Evolutionary conservation across 2,113 vertebrate genomes (phyloP), one percentile per base, ranked within the genome.

Genomic region (Saccopteryx bilineata): DNA sequence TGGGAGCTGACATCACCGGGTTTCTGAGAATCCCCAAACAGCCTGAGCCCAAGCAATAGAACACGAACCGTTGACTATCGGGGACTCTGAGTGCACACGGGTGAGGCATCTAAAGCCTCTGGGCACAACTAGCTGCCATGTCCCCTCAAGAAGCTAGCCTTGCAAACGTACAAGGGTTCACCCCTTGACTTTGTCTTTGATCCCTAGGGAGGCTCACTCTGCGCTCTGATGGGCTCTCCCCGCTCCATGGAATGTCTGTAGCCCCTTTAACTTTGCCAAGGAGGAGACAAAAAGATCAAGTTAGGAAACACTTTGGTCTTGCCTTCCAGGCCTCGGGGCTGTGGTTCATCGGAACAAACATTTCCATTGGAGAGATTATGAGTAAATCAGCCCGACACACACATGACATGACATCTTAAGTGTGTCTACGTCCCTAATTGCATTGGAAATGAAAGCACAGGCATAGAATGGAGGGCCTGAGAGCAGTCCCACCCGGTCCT

Each of bases 1-100:
- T 58, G 52, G 31, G 21, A 76, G 69, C 7, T 24, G 31, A 63
- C 1, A 4, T 26, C 48, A 28, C 11, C 9, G 74, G 7, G 4
- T 71, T 92, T 90, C 71, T 92, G 21, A 92, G 94, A 94, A 80
- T 48, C 19, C 26, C n/a, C 69, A 46, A n/a, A 71, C 5, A 80
- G 19, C 13, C 33, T 68, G 28, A 88, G 31, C 5, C 1, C 12
- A 74, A 90, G 65, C 46, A 68, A 63, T 28, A 21, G 56, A 46
- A 14, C 2, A 23, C 31, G 21, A 52, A 52, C 31, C 1, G 18
- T 1, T 87, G 52, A 60, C 39, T 14, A 79, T 0, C 19, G 17
- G 17, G 15, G 24, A 71, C 17, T 52, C 17, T 17, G 52, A 54
- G 18, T n/a, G 13, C 12, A 82, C 28, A 3, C 23, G 50, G 68